Percentiles rank a stretch among this genome's conserved stretches.
Evolutionary conservation across 2,797 vertebrate species (phyloP).

Genomic region (Sarcophilus harrisii): DNA sequence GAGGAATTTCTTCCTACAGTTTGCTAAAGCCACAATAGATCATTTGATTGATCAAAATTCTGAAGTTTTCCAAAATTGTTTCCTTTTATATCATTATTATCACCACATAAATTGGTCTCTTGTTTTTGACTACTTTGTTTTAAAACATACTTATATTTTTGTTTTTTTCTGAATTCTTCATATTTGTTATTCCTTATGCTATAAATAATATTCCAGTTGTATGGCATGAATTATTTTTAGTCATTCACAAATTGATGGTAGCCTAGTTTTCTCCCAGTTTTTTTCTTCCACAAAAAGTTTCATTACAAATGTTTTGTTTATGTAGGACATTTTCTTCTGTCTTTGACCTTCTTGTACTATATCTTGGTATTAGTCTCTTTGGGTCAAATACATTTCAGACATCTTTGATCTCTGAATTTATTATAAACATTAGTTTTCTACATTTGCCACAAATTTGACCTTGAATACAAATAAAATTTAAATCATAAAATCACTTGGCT

Average conservation of each 20-base stretch:
- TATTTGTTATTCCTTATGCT: not conserved
- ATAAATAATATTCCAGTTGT: not conserved
- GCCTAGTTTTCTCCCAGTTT: not conserved
- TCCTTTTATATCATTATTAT: not conserved
- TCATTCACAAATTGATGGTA: not conserved
- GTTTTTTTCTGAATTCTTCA: not conserved
- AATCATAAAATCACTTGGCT: not conserved
- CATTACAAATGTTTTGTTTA: not conserved
- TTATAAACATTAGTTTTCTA: not conserved
- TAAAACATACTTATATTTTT: not conserved
- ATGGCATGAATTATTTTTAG: not conserved
- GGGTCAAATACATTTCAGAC: not conserved
- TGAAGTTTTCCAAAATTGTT: not conserved
- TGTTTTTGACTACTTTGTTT: not conserved
- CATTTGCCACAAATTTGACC: not conserved
- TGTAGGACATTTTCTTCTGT: not conserved
- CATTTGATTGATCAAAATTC: not conserved
- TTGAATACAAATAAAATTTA: not conserved
- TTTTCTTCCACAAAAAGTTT: not conserved
- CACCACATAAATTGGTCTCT: not conserved
- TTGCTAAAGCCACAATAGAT: not conserved
- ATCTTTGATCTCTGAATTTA: not conserved
- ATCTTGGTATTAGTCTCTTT: not conserved
- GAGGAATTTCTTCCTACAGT: not conserved
- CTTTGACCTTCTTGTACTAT: not conserved